Base-by-base conservation (phyloP, 2,888 invertebrate genomes). In the Eupithecia pulchellata region DNA sequence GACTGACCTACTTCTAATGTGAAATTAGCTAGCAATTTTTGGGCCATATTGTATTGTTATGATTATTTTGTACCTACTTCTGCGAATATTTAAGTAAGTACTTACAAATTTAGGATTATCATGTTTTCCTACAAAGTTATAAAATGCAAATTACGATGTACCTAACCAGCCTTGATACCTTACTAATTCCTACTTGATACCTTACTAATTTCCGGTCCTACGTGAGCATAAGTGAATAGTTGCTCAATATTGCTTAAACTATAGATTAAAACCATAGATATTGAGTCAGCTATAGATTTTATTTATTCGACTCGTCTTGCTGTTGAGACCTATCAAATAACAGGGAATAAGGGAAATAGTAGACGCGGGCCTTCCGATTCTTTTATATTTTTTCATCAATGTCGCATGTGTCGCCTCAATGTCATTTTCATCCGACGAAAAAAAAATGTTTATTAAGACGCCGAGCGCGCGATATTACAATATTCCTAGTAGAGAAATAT, bases 381-480 rank as follows among this genome's bases (percentile, higher is more conserved):
- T 52, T 52, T 93, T 92, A 94, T 92, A 94, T 94, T 93, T 93
- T 94, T 94, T 93, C 94, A 94, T 94, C 94, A 94, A 94, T 90
- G 93, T 93, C 92, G 92, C 94, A 94, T 88, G 92, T 94, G 94
- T 91, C 92, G 94, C 93, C 91, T 77, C 86, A 91, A 93, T 92
- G 93, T 92, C 94, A 94, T 93, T 94, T 94, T 94, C 92, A 91
- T 92, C 86, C 85, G 91, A 91, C 85, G 89, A 86, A 92, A 92
- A 92, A n/a, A 93, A 93, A 93, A 93, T 91, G 91, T 92, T 93
- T 93, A 93, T 94, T 93, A 94, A 91, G 92, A 92, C 87, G 88
- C 84, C 17, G 72, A 57, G 29, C 81, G 83, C 87, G 87, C 89
- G 90, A 91, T 93, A 93, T 93, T 93, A 92, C 91, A 92, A 93